A percentile compares a stretch with the other conserved stretches of the same genome.
Evolutionary conservation across 2,113 vertebrate genomes (phyloP).

Genomic region (Mobula hypostoma): DNA sequence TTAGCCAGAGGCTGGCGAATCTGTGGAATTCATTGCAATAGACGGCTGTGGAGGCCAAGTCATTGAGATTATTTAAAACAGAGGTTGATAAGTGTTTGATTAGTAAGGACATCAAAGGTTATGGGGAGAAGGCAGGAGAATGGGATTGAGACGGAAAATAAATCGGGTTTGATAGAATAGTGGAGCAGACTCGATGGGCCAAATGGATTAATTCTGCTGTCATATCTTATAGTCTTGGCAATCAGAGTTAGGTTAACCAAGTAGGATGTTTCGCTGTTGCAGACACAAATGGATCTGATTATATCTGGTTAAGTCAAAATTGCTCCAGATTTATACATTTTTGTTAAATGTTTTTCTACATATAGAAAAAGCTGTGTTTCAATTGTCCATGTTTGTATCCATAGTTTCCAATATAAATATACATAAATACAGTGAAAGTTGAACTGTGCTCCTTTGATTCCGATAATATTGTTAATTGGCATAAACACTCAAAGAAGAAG

Average conservation of each 20-base stretch:
- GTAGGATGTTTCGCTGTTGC: not conserved
- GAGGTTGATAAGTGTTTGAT: too few relatives aligned
- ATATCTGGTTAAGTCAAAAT: not conserved
- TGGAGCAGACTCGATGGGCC: too few relatives aligned
- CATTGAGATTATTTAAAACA: too few relatives aligned
- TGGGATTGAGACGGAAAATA: too few relatives aligned
- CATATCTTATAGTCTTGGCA: not conserved
- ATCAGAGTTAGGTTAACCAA: not conserved
- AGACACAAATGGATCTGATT: not conserved
- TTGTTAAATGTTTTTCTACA: not conserved
- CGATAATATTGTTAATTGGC: not conserved
- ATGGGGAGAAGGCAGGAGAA: too few relatives aligned
- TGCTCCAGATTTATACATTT: not conserved
- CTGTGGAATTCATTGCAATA: too few relatives aligned
- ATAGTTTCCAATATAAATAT: too few relatives aligned
- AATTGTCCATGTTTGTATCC: not conserved
- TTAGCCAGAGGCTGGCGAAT: too few relatives aligned
- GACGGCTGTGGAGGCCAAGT: too few relatives aligned
- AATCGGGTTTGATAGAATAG: too few relatives aligned
- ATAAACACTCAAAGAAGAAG: not conserved
- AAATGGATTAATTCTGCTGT: too few relatives aligned
- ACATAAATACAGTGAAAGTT: not conserved
- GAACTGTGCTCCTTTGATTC: not conserved
- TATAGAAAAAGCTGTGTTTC: not conserved
- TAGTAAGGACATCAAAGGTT: too few relatives aligned